These are phyloP conservation scores for Sabatieria punctata DNA, from an alignment of 2,888 invertebrate species.

Conservation along the genomic window DNA sequence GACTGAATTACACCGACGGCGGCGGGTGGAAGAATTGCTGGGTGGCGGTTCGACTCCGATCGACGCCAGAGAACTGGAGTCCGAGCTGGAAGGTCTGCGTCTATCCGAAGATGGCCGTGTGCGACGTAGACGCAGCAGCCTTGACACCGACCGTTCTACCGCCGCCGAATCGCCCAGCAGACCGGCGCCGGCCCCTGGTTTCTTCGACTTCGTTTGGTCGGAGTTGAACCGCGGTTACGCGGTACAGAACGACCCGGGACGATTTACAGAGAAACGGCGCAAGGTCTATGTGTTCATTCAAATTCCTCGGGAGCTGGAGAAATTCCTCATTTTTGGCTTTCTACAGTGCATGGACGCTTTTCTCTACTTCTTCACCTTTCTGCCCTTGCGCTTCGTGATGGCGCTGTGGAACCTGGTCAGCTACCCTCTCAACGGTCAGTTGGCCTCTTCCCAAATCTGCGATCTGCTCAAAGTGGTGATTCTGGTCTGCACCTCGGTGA, in stretches of 20 bases:
- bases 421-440: background rate
- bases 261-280: constrained; percentile 77
- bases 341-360: constrained; percentile 89
- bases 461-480: constrained; percentile 68
- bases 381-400: constrained; percentile 74
- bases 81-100: too few species aligned
- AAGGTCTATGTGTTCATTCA: constrained; percentile 89
- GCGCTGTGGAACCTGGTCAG: constrained; percentile 56
- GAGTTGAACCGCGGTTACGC: constrained; percentile 82
- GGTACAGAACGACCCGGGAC: constrained; percentile 81
- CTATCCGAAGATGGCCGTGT: too few species aligned
- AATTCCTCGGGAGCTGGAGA: constrained; percentile 61
- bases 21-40: too few species aligned
- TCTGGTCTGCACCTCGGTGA: constrained; percentile 21
- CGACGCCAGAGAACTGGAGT: too few species aligned
- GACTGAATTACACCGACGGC: too few species aligned
- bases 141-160: too few species aligned
- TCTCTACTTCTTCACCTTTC: constrained; percentile 87
- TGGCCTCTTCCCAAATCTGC: constrained; percentile 50
- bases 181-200: background rate
- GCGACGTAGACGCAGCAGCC: too few species aligned
- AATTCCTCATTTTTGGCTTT: constrained; percentile 80
- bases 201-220: constrained; percentile 50
- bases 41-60: too few species aligned
- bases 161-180: background rate